Conservation (phyloP, 2,113 vertebrate species). For the Leucoraja erinaceus region DNA sequence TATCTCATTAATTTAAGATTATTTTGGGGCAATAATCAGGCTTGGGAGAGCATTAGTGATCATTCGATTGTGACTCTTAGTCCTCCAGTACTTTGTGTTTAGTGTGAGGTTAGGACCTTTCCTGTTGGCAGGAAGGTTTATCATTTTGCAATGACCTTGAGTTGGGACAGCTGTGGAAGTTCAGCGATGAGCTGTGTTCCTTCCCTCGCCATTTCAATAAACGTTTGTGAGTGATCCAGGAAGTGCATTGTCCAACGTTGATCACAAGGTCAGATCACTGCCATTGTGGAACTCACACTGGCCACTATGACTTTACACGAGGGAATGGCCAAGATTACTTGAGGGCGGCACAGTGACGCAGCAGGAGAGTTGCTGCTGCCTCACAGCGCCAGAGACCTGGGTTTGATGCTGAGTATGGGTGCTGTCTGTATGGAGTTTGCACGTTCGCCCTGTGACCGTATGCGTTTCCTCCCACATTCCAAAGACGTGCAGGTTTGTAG, state of each 20-base stretch:
- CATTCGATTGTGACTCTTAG: background rate
- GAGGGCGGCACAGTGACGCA: too few species aligned
- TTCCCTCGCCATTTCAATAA: background rate
- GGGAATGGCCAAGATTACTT: background rate
- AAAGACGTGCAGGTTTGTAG: too few species aligned
- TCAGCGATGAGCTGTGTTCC: background rate
- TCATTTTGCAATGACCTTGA: background rate
- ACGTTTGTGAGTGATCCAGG: background rate
- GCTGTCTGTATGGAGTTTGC: too few species aligned
- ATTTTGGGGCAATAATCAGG: background rate
- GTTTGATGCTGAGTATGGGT: too few species aligned
- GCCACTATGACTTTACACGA: background rate
- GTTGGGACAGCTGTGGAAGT: background rate
- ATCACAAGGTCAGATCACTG: background rate
- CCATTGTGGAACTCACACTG: background rate
- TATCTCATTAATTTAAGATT: background rate
- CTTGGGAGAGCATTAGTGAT: background rate
- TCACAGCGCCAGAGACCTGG: too few species aligned
- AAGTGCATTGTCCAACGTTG: background rate
- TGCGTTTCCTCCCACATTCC: too few species aligned
- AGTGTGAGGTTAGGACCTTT: background rate
- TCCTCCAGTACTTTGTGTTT: too few species aligned
- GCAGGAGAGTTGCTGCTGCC: too few species aligned
- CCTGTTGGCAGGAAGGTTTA: background rate
- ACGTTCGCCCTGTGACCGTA: too few species aligned